Base-by-base conservation (phyloP, 2,888 invertebrate genomes). In the Rhogogaster chlorosoma region DNA sequence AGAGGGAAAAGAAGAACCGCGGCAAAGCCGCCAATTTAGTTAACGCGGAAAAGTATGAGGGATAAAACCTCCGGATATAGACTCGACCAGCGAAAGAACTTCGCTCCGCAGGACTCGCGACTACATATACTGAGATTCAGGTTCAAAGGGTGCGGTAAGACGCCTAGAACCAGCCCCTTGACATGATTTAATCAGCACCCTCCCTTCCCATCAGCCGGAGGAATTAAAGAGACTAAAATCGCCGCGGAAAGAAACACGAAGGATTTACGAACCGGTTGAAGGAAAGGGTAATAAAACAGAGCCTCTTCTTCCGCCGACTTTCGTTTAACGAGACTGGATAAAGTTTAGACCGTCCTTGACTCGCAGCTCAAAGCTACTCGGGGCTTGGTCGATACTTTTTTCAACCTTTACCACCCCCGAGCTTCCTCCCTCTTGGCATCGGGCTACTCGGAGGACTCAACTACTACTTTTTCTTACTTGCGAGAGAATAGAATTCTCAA, bases 11-110 rank as follows among this genome's bases (percentile, higher is more conserved):
- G 26, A 22, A n/a, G 26, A 26, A 12, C 67, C 67, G 32, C 26
- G 12, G 26, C 15, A 77, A 53, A 77, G 77, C 53, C 77, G 49
- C 77, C 80, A 80, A 61, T 80, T 80, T 80, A 80, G 80, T 80
- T 80, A 61, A 80, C 57, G 80, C 80, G 80, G 36, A 61, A 80
- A 80, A 80, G 26, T 49, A 32, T 32, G 26, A 45, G 49, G 45
- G 75, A 45, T 75, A n/a, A 26, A 71, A 71, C 42, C 53, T 53
- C 53, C n/a, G 53, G 53, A 32, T 67, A 67, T 67, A 36, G 78
- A 53, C 7, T 18, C 53, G 75, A 26, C 29, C 53, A 32, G 10
- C n/a, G 18, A n/a, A 15, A 32, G 49, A 32, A 53, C n/a, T 32
- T 57, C 29, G 78, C n/a, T n/a, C n/a, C 12, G 26, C 36, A 22